phyloP scores from a whole-genome alignment of 2,113 vertebrate species.

The Melanotaenia duboulayi region DNA sequence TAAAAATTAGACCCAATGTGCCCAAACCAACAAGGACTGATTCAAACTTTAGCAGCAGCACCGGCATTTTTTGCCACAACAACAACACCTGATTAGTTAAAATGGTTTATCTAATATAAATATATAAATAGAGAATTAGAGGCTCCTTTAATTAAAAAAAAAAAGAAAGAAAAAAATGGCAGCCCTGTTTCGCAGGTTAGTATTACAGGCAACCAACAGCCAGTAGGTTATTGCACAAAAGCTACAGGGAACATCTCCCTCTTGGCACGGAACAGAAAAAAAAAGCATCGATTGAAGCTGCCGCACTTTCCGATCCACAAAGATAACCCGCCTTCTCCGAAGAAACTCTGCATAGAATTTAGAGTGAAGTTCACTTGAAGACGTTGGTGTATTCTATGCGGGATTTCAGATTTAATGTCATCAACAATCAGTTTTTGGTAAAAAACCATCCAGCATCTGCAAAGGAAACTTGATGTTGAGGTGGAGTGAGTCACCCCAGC shows the following conservation, averaged over 20 bases:
- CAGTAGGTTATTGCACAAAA: conserved; percentile 66
- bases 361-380: not conserved
- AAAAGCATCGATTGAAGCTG: not conserved
- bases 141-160: not conserved
- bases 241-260: conserved; percentile 44
- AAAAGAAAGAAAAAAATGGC: conserved; percentile 29
- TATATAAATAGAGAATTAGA: conserved; percentile 15
- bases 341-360: conserved; percentile 59
- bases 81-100: conserved; percentile 49
- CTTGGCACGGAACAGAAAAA: conserved; percentile 49
- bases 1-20: conserved; percentile 59
- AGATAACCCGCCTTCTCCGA: conserved; percentile 46
- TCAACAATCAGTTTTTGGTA: conserved; percentile 35
- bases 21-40: conserved; percentile 38
- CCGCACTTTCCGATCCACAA: not conserved
- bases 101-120: conserved; percentile 48
- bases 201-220: conserved; percentile 14
- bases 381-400: conserved; percentile 24
- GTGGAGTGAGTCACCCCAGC: conserved; percentile 80
- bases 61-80: conserved; percentile 39
- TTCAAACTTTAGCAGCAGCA: conserved; percentile 70
- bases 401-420: conserved; percentile 31
- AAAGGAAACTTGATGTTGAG: not conserved
- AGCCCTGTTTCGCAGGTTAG: conserved; percentile 55
- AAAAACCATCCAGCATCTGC: not conserved